Base-by-base conservation (phyloP, 53 echinoderm and acorn worm species). In the Echinarachnius parma region DNA sequence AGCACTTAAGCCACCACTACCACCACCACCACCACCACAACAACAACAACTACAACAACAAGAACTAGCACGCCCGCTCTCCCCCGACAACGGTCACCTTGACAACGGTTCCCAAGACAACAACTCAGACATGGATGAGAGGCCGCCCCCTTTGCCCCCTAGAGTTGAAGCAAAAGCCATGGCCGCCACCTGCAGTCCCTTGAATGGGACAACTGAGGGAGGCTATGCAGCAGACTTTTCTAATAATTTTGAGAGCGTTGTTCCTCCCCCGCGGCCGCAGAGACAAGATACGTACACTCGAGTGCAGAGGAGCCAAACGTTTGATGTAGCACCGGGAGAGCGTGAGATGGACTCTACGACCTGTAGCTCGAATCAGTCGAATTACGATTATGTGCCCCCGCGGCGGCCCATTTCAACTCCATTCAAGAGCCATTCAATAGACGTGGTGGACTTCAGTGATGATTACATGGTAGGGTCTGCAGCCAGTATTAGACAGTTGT, bases 111-210 rank as follows among this genome's bases (percentile, higher is more conserved):
- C n/a, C 21, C 28, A 35, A 26, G 55, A 72, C 31, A 53, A 69
- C 23, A 29, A 5, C 22, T 21, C 2, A n/a, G 52, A 13, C 34
- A 69, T 72, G 74, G 74, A 72, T 32, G 23, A 56, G 25, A 56
- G 33, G 28, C 74, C 74, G 3, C 74, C 74, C 74, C 74, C 74
- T 56, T 36, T 72, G 57, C 74, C 74, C 37, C 74, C 74, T 9
- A 55, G 74, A 56, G 57, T 56, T 21, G 46, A 28, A 8, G 2
- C 34, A 5, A 26, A 13, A 36, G 36, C 74, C 42, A 36, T 24
- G 4, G 28, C 71, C 26, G 15, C 66, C 35, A 14, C 36, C 57
- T 57, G 46, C 16, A 54, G 37, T 14, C 30, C 68, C 52, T 52
- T 48, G 11, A 37, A 52, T n/a, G 34, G 68, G 52, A 49, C 52